A percentile compares a stretch with the other conserved stretches of the same genome.
These are phyloP conservation scores for Menidia menidia DNA, from an alignment of 2,797 vertebrate species.

Conservation along the genomic window DNA sequence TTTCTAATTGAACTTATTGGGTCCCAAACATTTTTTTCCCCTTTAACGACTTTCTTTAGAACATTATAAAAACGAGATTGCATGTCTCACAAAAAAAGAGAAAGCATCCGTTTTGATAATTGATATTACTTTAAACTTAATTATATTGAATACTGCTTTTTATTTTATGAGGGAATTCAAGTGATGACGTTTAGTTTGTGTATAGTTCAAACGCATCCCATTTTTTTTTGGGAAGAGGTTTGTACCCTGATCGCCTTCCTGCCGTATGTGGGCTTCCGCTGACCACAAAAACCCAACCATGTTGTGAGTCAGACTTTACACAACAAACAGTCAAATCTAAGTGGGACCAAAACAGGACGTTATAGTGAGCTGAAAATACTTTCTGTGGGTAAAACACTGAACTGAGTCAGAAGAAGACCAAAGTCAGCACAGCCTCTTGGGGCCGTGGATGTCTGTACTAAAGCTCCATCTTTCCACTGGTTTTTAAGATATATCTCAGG, in stretches of 20 bases:
- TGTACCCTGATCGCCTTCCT: constrained; percentile 14
- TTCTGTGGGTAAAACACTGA: constrained; percentile 4
- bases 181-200: too few species aligned
- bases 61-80: too few species aligned
- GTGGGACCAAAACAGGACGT: constrained; percentile 43
- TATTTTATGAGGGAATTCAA: too few species aligned
- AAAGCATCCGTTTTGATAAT: too few species aligned
- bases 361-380: constrained; percentile 29
- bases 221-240: not conserved
- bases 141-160: too few species aligned
- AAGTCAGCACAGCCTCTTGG: not conserved
- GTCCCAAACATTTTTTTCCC: not conserved
- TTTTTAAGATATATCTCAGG: constrained; percentile 17
- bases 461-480: not conserved
- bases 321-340: constrained; percentile 16
- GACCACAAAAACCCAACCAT: constrained; percentile 4
- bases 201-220: not conserved
- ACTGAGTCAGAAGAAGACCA: constrained; percentile 1
- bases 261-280: constrained; percentile 19
- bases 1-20: not conserved
- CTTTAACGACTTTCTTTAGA: too few species aligned
- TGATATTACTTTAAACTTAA: too few species aligned
- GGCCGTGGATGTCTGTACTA: not conserved
- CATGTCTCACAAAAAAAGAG: too few species aligned
- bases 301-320: constrained; percentile 48